phyloP scores from a whole-genome alignment of 2,797 vertebrate species.

The Capromys pilorides region DNA sequence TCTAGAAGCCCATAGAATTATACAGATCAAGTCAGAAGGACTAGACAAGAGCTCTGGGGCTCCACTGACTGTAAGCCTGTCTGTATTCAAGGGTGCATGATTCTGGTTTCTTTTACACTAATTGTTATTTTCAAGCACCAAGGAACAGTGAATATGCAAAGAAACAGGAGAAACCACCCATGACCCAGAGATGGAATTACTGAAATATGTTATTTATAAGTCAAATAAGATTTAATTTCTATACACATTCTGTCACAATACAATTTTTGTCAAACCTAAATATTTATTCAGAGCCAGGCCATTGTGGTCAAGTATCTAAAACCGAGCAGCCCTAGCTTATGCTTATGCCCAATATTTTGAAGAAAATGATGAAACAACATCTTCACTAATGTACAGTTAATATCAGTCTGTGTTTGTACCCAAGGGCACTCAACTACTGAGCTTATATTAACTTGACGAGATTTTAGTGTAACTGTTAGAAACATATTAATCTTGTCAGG shows the following conservation, averaged over 20 bases:
- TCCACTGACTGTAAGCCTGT: background rate
- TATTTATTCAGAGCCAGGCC: background rate
- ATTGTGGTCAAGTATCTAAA: background rate
- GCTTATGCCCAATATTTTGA: background rate
- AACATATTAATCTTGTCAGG: conserved; percentile 1
- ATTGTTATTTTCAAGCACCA: background rate
- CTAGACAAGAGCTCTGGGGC: background rate
- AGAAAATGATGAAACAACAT: background rate
- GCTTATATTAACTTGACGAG: background rate
- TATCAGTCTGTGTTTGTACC: background rate
- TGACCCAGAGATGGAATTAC: background rate
- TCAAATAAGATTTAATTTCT: background rate
- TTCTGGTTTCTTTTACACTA: background rate
- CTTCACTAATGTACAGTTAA: background rate
- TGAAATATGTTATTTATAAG: background rate
- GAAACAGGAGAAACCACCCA: background rate
- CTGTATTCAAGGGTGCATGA: background rate
- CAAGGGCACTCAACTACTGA: background rate
- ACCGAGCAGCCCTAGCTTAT: background rate
- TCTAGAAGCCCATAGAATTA: background rate
- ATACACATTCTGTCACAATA: background rate
- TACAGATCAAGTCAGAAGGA: background rate
- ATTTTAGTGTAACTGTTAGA: background rate
- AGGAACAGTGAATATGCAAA: background rate
- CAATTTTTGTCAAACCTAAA: conserved; percentile 16